Evolutionary conservation across 2,888 invertebrate genomes (phyloP), one percentile per base, ranked within the genome.

Genomic region (Sussaba pulchella): DNA sequence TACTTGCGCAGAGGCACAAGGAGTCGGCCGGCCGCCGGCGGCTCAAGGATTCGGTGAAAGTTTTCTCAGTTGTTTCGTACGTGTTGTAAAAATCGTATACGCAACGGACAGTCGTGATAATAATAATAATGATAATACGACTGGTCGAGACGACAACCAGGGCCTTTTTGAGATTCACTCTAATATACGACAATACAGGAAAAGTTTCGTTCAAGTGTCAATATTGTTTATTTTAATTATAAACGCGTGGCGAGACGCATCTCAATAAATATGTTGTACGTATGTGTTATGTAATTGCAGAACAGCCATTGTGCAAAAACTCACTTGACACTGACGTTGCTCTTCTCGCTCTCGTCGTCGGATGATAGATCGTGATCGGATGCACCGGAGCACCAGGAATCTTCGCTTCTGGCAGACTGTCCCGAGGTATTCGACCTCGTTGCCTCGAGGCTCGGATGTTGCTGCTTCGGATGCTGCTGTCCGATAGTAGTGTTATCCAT

Each of bases 281-380:
- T n/a, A n/a, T n/a, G n/a, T n/a, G n/a, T n/a, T n/a, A n/a, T n/a
- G n/a, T n/a, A 71, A 57, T 24, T 24, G 17, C 57, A 57, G 14
- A 12, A 63, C 47, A 61, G 14, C 54, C 54, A 19, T 63, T 17
- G 21, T 8, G 50, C 24, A 24, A 61, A 72, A 78, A 89, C 91
- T 90, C 87, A 94, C 93, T 93, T 93, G 90, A 92, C 93, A 93
- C 94, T 93, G 88, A 92, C 89, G 88, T 92, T 92, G 86, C 92
- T 92, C 91, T 93, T 93, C 85, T 94, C 94, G 92, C 95, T 95
- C 88, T 95, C 95, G 88, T 95, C 95, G 87, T 95, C 95, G 43
- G 95, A 95, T 78, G 94, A 94, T 81, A 94, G 91, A 87, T 95
- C 95, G 86, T 94, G 94, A 86, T 95, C 95, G 24, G 94, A 94